Evolutionary conservation across 2,888 invertebrate species (phyloP).

Genomic region (Tetropium fuscum): DNA sequence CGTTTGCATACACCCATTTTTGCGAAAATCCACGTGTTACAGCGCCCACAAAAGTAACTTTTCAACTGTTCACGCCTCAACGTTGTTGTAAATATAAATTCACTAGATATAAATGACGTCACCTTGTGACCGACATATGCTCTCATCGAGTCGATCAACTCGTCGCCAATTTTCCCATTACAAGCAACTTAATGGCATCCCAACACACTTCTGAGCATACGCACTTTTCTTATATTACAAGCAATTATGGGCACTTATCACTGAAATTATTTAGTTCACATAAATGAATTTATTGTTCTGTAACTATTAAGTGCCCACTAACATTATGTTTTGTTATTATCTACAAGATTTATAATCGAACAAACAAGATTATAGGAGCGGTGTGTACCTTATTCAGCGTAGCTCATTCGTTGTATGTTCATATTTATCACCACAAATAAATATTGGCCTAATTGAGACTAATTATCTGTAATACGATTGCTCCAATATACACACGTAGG

Average conservation of each 20-base stretch:
- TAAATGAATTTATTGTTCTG: not conserved
- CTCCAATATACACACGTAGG: too few species aligned
- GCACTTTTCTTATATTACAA: too few species aligned
- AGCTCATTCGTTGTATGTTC: too few species aligned
- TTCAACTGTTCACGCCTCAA: conserved; percentile 45
- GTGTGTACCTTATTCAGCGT: too few species aligned
- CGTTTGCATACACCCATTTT: conserved; percentile 36
- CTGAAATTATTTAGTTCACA: not conserved
- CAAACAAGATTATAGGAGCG: not conserved
- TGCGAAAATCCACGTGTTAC: conserved; percentile 40
- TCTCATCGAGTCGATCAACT: conserved; percentile 42
- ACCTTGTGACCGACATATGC: conserved; percentile 40
- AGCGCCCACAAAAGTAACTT: conserved; percentile 36
- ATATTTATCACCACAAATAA: too few species aligned
- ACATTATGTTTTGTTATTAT: not conserved
- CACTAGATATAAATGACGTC: conserved; percentile 54
- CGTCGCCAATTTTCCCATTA: conserved; percentile 38
- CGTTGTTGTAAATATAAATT: conserved; percentile 56
- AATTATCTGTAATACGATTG: too few species aligned
- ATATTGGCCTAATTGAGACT: too few species aligned
- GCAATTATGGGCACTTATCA: conserved; percentile 6
- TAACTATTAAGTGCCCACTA: not conserved
- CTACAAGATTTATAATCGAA: not conserved
- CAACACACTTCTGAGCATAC: too few species aligned
- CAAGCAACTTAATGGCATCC: conserved; percentile 24